Evolutionary conservation across 1,140 invertebrate genomes (phyloP), one percentile per base, ranked within the genome.

Genomic region (Zaprionus davidi): DNA sequence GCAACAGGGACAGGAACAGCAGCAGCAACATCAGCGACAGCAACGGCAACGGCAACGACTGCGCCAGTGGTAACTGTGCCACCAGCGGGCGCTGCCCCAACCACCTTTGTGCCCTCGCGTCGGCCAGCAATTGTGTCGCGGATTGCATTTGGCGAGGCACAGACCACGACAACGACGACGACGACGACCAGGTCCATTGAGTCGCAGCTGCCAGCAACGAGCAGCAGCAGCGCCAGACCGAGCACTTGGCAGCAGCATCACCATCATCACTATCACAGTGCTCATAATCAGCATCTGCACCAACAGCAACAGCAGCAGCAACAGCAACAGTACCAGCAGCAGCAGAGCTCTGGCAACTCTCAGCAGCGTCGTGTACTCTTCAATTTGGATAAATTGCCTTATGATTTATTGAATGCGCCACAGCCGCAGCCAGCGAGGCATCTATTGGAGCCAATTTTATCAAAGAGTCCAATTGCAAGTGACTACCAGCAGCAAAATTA

Each of bases 331-430:
- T 63, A 60, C 11, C 78, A 66, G 49, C 78, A 71, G 9, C 68
- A 64, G 4, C 73, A 67, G 55, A 51, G 55, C 44, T 59, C 67
- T 38, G 70, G 62, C 62, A 71, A 69, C 58, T 84, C 81, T 28
- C 85, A 80, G 46, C 76, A 82, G 70, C 91, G 91, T 79, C 80
- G 90, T 38, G 90, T 92, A 81, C 91, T 92, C 80, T 92, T 92
- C 80, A 92, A 92, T 85, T 90, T 92, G 77, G 91, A 92, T 88
- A 92, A 88, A 90, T 88, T 92, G 66, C 92, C 92, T 65, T 92
- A 92, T 86, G 92, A 92, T 91, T 83, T 92, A 81, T 84, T 92
- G 58, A 92, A 92, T 90, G 91, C 92, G 56, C 92, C 92, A 44
- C 84, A 88, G 36, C 82, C 82, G 34, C 80, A 83, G 53, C 69